Percentiles rank a stretch among this genome's conserved stretches.
Conservation (phyloP, 2,113 vertebrate genomes). For the Colius striatus region DNA sequence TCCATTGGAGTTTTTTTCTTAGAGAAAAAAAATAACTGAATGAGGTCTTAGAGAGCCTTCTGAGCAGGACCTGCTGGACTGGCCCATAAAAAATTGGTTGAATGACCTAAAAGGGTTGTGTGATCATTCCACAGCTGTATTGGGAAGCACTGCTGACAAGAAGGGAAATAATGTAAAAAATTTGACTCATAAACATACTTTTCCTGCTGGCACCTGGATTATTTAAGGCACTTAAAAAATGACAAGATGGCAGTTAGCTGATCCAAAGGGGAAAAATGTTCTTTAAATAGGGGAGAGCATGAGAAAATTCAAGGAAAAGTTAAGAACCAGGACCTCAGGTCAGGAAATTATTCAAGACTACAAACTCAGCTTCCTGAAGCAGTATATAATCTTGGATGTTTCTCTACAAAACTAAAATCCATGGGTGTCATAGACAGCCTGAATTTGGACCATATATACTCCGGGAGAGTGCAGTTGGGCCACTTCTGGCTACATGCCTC, state of each 20-base stretch:
- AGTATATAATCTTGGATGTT: background rate
- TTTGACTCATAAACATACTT: background rate
- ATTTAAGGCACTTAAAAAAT: constrained; percentile 22
- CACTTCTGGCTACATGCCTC: background rate
- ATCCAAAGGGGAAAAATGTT: background rate
- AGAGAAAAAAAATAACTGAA: background rate
- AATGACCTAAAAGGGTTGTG: background rate
- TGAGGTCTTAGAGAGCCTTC: background rate
- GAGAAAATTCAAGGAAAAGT: constrained; percentile 21
- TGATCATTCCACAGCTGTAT: background rate
- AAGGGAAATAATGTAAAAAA: constrained; percentile 20
- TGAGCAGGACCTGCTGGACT: background rate
- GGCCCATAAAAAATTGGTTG: background rate
- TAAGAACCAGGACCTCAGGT: background rate
- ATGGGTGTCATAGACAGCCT: background rate
- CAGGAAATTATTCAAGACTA: background rate
- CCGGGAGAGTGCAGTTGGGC: fast-evolving
- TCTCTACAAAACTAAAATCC: background rate
- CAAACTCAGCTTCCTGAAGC: background rate
- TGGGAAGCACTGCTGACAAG: constrained; percentile 18
- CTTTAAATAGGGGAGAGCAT: constrained; percentile 4
- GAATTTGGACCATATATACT: background rate
- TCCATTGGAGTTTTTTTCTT: background rate
- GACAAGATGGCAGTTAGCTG: background rate
- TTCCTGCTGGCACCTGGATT: constrained; percentile 2